phyloP scores from a whole-genome alignment of 2,113 vertebrate genomes.

The Catagonus wagneri region DNA sequence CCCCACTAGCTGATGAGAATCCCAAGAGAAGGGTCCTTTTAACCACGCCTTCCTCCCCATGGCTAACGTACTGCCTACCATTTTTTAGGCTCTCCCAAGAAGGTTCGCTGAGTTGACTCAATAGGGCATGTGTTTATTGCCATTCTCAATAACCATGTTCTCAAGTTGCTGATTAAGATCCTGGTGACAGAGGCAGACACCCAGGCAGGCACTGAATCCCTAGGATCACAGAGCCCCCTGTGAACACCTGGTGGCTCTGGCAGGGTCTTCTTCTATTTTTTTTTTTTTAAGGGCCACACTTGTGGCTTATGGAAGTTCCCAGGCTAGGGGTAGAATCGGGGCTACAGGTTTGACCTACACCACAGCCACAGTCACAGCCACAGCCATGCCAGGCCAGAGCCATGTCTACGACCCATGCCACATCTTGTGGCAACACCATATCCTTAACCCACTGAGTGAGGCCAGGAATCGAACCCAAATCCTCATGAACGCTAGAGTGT shows the following conservation, averaged over 20 bases:
- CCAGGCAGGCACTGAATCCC: rapidly evolving
- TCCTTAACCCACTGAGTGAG: too few relatives aligned
- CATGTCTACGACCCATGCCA: too few relatives aligned
- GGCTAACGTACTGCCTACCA: neutral
- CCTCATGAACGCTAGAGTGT: too few relatives aligned
- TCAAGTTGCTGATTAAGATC: neutral
- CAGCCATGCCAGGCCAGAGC: too few relatives aligned
- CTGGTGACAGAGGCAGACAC: neutral
- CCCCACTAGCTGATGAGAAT: neutral
- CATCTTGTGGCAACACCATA: too few relatives aligned
- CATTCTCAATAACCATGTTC: neutral
- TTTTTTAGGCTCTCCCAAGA: neutral
- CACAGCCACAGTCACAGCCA: too few relatives aligned
- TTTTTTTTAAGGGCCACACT: too few relatives aligned
- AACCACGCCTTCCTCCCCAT: neutral
- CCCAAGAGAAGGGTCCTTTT: neutral
- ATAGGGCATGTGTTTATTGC: neutral
- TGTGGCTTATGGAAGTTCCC: too few relatives aligned
- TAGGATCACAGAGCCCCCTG: neutral
- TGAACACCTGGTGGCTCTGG: neutral
- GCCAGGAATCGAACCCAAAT: too few relatives aligned
- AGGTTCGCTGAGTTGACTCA: neutral
- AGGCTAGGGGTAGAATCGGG: too few relatives aligned
- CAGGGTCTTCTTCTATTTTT: neutral
- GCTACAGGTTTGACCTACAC: too few relatives aligned